These are phyloP conservation scores for Chaenocephalus aceratus DNA, from an alignment of 2,113 vertebrate genomes.

Conservation along the genomic window DNA sequence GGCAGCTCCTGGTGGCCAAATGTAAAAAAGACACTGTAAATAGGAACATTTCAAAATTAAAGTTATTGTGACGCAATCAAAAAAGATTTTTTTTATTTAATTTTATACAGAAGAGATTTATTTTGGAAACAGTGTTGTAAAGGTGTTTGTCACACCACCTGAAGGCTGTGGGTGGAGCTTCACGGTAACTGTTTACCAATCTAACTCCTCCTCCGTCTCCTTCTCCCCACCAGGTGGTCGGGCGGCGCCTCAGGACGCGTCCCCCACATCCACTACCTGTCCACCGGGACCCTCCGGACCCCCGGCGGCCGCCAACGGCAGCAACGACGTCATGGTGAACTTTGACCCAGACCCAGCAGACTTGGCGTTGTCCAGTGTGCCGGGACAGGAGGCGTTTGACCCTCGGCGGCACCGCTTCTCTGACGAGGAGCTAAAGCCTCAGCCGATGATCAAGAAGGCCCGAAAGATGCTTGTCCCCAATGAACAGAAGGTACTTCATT, in stretches of 20 bases:
- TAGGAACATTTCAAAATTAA: not conserved
- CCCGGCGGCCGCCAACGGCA: slow-evolving; percentile 65
- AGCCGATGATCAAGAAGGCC: slow-evolving; percentile 91
- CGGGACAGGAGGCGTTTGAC: slow-evolving; percentile 93
- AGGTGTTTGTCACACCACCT: too few species aligned
- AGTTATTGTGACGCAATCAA: not conserved
- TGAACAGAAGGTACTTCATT: slow-evolving; percentile 89
- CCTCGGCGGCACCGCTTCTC: slow-evolving; percentile 90
- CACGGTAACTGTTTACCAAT: not conserved
- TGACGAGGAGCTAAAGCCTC: slow-evolving; percentile 90
- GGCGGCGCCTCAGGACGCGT: slow-evolving; percentile 78
- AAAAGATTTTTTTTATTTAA: not conserved
- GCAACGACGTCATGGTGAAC: slow-evolving; percentile 88
- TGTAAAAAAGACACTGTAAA: not conserved
- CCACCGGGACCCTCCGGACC: slow-evolving; percentile 66
- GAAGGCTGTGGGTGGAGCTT: not conserved
- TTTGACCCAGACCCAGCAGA: slow-evolving; percentile 93
- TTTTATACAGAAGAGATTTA: not conserved
- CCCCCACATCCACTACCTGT: slow-evolving; percentile 76
- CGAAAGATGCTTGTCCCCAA: slow-evolving; percentile 92
- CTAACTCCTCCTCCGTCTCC: not conserved
- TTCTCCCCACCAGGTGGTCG: slow-evolving; percentile 71
- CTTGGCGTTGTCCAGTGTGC: slow-evolving; percentile 91
- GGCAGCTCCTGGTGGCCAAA: not conserved
- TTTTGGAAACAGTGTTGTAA: not conserved